Conservation (phyloP, 2,888 invertebrate genomes). For the Helobdella robusta region DNA sequence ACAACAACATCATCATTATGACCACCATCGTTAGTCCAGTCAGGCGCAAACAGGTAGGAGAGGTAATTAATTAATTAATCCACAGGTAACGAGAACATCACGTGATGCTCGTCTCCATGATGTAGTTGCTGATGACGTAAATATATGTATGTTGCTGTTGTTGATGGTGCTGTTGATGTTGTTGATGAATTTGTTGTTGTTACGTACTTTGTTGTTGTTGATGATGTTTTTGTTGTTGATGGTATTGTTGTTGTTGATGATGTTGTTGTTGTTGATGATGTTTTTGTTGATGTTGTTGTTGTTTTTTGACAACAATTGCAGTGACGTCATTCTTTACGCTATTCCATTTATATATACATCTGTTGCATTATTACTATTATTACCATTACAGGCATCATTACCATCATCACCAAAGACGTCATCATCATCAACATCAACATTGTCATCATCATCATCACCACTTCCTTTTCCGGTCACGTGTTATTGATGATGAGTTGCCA, state of each 20-base stretch:
- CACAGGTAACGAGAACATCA: too few species aligned
- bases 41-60: too few species aligned
- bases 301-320: not conserved
- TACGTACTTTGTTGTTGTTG: not conserved
- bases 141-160: not conserved
- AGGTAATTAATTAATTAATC: too few species aligned
- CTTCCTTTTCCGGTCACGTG: not conserved
- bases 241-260: not conserved
- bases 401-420: not conserved
- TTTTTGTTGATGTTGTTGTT: too few species aligned
- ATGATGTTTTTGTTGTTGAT: not conserved
- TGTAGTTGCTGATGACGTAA: not conserved
- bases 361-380: too few species aligned
- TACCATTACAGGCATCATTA: not conserved
- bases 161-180: not conserved
- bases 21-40: too few species aligned
- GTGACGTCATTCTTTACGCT: not conserved
- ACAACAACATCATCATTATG: not conserved
- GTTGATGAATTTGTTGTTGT: too few species aligned
- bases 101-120: too few species aligned
- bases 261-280: too few species aligned
- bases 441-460: not conserved
- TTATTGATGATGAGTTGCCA: not conserved
- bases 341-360: too few species aligned
- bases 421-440: not conserved